Percentiles rank a stretch among this genome's conserved stretches.
These are phyloP conservation scores for Dicyrtomina minuta DNA, from an alignment of 2,888 invertebrate genomes.

Conservation along the genomic window DNA sequence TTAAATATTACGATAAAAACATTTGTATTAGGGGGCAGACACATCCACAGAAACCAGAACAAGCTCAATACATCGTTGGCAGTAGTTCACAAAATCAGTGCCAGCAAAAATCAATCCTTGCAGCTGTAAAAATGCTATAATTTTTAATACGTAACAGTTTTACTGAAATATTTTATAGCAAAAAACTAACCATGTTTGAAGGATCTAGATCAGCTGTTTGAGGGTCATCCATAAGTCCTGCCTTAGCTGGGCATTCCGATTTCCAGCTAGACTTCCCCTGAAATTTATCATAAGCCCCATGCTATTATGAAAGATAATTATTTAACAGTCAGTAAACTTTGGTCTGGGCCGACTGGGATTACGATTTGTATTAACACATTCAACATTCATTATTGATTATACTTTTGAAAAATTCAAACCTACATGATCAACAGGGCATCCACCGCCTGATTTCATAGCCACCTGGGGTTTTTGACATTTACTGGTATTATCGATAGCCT, in stretches of 20 bases:
- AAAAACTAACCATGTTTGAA: conserved; percentile 70
- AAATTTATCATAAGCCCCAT: too few species aligned
- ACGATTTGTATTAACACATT: too few species aligned
- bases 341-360: too few species aligned
- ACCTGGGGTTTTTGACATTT: background rate
- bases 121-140: background rate
- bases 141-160: background rate
- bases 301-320: too few species aligned
- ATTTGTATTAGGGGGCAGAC: too few species aligned
- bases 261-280: conserved; percentile 42
- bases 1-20: too few species aligned
- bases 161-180: background rate
- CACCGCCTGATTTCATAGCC: conserved; percentile 43
- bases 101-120: conserved; percentile 10
- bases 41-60: too few species aligned
- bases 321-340: too few species aligned
- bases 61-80: too few species aligned
- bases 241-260: conserved; percentile 74
- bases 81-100: too few species aligned
- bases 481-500: background rate
- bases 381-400: too few species aligned
- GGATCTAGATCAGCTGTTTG: conserved; percentile 69
- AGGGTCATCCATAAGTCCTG: conserved; percentile 55
- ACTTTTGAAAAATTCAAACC: conserved; percentile 4
- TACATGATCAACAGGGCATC: conserved; percentile 47